A percentile compares a stretch with the other conserved stretches of the same genome.
Conservation (phyloP, 64 coral and sea anemone genomes). For the Montipora efflorescens region DNA sequence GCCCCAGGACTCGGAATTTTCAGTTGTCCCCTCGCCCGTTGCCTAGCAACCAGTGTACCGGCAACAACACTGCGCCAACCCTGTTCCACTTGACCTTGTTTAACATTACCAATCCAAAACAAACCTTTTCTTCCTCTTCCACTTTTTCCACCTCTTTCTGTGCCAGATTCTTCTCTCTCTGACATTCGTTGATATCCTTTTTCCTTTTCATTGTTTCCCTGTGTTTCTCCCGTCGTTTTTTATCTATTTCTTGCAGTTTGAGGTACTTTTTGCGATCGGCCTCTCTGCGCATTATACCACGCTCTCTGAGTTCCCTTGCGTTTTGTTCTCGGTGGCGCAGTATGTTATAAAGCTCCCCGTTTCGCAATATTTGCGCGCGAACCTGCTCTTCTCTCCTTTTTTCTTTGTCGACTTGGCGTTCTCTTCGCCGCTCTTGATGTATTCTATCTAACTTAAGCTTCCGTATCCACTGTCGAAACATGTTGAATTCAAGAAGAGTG, state of each 20-base stretch:
- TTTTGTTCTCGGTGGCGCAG: constrained; percentile 53
- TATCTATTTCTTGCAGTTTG: constrained; percentile 57
- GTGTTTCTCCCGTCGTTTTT: constrained; percentile 50
- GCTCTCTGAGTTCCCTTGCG: constrained; percentile 32
- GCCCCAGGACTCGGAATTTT: too few relatives aligned
- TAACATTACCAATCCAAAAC: background rate
- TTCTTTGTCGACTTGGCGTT: constrained; percentile 58
- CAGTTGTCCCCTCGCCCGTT: too few relatives aligned
- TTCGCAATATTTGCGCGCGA: constrained; percentile 50
- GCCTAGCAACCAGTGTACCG: too few relatives aligned
- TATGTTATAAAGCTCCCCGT: constrained; percentile 71
- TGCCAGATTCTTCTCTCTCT: constrained; percentile 46
- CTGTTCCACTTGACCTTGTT: too few relatives aligned
- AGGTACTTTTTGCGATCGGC: constrained; percentile 61
- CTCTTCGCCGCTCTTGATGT: constrained; percentile 39
- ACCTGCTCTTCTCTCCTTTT: constrained; percentile 44
- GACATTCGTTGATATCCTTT: background rate
- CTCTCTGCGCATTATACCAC: constrained; percentile 20
- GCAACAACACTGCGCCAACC: too few relatives aligned
- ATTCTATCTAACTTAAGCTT: constrained; percentile 90
- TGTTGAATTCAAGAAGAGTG: constrained; percentile 94
- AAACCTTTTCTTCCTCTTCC: constrained; percentile 65
- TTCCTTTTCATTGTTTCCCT: constrained; percentile 25
- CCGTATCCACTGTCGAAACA: constrained; percentile 87
- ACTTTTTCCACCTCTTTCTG: constrained; percentile 46